Evolutionary conservation across 2,113 vertebrate species (phyloP).

Genomic region (Megaceryle torquata): DNA sequence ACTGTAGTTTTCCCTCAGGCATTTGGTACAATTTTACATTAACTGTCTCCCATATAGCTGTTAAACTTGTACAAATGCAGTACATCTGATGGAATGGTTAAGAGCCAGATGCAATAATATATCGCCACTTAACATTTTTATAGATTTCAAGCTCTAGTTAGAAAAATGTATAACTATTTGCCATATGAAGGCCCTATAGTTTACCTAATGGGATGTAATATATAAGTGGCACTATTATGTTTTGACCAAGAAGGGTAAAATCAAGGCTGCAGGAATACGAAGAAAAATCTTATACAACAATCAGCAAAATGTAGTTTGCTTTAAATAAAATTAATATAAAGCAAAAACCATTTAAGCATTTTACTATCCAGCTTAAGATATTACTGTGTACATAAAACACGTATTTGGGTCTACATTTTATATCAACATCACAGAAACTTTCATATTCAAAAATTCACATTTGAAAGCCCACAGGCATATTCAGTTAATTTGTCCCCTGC

Average conservation of each 20-base stretch:
- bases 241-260: neutral
- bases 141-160: neutral
- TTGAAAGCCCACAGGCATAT: neutral
- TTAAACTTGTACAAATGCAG: neutral
- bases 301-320: neutral
- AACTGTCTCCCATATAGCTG: neutral
- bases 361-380: neutral
- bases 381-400: neutral
- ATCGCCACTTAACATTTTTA: neutral
- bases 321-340: neutral
- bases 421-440: neutral
- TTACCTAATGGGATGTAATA: neutral
- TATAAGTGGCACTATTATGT: neutral
- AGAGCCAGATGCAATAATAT: neutral
- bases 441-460: neutral
- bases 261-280: neutral
- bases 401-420: neutral
- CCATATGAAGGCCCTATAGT: neutral
- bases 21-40: neutral
- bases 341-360: neutral
- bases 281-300: neutral
- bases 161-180: neutral
- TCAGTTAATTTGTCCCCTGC: neutral
- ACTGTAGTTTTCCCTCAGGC: neutral
- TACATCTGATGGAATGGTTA: neutral